phyloP scores from a whole-genome alignment of 2,888 invertebrate species.

The Xanthia icteritia region DNA sequence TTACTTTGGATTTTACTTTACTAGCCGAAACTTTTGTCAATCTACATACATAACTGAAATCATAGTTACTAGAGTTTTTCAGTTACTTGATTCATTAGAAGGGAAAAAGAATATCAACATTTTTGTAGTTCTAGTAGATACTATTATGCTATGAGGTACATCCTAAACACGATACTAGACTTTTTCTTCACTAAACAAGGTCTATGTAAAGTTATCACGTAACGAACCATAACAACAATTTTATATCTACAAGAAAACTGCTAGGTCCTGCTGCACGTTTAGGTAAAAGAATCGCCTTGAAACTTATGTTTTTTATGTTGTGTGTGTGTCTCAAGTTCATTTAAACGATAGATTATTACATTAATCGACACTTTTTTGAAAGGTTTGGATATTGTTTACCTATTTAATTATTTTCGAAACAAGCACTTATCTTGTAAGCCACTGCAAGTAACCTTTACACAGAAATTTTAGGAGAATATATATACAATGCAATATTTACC shows the following conservation, averaged over 20 bases:
- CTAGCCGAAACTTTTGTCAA: too few relatives aligned
- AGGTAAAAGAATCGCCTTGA: not conserved
- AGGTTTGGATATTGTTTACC: constrained; percentile 59
- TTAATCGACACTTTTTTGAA: constrained; percentile 1
- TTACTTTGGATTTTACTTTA: too few relatives aligned
- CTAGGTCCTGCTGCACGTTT: not conserved
- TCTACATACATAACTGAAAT: not conserved
- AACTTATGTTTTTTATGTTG: not conserved
- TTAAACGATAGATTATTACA: not conserved
- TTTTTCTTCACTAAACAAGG: not conserved
- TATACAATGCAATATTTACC: constrained; percentile 77
- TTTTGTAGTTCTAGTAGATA: not conserved
- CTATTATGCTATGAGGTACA: not conserved
- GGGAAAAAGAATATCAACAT: not conserved
- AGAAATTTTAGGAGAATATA: constrained; percentile 2
- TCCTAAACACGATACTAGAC: not conserved
- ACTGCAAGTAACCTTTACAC: not conserved
- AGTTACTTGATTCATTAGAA: not conserved
- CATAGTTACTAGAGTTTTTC: not conserved
- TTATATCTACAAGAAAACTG: not conserved
- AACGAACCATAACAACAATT: not conserved
- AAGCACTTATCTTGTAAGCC: not conserved
- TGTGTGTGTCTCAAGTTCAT: not conserved
- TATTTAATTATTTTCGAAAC: constrained; percentile 31
- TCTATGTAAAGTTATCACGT: constrained; percentile 1